phyloP scores from a whole-genome alignment of 2,797 vertebrate genomes.

The Acipenser transmontanus region DNA sequence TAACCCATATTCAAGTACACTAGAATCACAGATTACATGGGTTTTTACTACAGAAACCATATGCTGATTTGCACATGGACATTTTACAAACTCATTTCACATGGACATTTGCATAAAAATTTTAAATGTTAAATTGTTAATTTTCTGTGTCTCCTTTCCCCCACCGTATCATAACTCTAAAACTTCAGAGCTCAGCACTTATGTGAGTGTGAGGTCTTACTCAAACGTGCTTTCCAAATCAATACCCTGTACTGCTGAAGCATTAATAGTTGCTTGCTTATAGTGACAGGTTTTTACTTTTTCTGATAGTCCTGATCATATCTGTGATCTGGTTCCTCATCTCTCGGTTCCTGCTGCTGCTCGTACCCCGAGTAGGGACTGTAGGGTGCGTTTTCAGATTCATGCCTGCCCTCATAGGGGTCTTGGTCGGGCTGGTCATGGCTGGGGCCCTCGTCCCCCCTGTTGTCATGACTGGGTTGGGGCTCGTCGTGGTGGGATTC shows the following conservation, averaged over 20 bases:
- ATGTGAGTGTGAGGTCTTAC: too few species aligned
- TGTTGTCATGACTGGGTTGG: not conserved
- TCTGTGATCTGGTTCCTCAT: constrained; percentile 47
- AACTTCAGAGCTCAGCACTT: not conserved
- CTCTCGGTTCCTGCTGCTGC: constrained; percentile 21
- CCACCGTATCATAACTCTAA: not conserved
- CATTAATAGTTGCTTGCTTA: too few species aligned
- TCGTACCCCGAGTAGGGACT: constrained; percentile 37
- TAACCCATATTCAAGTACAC: constrained; percentile 19
- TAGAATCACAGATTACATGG: constrained; percentile 18
- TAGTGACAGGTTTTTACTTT: constrained; percentile 30
- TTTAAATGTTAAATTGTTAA: not conserved
- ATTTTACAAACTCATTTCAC: constrained; percentile 24
- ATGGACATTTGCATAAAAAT: constrained; percentile 22
- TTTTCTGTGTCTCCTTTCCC: not conserved
- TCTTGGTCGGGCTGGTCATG: constrained; percentile 23
- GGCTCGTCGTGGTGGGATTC: constrained; percentile 18
- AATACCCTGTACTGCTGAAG: too few species aligned
- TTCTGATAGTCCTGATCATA: constrained; percentile 62
- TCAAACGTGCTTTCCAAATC: too few species aligned
- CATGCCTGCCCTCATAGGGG: constrained; percentile 35
- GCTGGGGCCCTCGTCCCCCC: constrained; percentile 17
- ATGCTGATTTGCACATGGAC: too few species aligned
- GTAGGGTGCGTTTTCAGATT: constrained; percentile 40
- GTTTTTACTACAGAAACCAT: constrained; percentile 28